Evolutionary conservation across 2,113 vertebrate species (phyloP), one percentile per base, ranked within the genome.

Genomic region (Hydropotes inermis): DNA sequence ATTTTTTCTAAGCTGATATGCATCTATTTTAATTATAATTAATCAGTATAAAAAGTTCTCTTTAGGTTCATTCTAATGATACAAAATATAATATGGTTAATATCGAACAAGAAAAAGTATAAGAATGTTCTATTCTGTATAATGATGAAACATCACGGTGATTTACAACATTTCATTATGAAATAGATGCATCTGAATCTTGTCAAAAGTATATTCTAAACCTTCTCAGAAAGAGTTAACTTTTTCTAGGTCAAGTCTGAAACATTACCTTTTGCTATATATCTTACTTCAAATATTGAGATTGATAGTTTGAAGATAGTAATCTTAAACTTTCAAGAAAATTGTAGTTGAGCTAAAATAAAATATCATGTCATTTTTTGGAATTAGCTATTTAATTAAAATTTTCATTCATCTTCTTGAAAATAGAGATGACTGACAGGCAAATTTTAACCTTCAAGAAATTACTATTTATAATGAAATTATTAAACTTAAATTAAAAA

Each of bases 301-400:
- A 84, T 50, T 96, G 83, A 94, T 96, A 89, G 97, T 90, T 96
- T 97, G n/a, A 95, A 92, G 60, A 96, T 82, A 95, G 4, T 96
- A 87, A 97, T 97, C 36, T 94, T 87, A 87, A 96, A 92, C 21
- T 89, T 95, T 50, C 70, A 95, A 96, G 83, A 97, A 98, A 97
- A 97, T 96, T 96, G 50, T 89, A 54, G 17, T 83, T 95, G 87
- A 39, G 7, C 78, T 97, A 95, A 97, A 96, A 97, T 97, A 95
- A 93, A 94, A 91, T 96, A 87, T 95, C 83, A 89, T 76, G 45
- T 92, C 89, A 74, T 94, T 92, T 95, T 30, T 94, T 96, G 67
- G 30, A 97, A 98, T 98, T 97, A 98, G 79, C 70, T 95, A 92
- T 93, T 98, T 98, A 98, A 98, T 98, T 98, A 98, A 98, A 98